These are phyloP conservation scores for Drosophila navojoa DNA, from an alignment of 1,140 invertebrate species.

Conservation along the genomic window DNA sequence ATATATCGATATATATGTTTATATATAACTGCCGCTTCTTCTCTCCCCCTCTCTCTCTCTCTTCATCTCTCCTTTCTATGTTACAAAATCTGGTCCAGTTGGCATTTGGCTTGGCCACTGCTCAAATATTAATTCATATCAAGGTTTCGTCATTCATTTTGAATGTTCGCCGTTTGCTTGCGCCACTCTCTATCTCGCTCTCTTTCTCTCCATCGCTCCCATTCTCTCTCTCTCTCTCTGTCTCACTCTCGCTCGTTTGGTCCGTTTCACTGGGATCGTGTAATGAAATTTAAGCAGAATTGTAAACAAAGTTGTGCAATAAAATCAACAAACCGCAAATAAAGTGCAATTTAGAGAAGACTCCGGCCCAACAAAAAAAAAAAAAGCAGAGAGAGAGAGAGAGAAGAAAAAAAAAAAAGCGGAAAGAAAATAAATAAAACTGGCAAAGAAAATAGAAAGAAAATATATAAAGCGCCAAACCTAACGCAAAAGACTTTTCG, in stretches of 20 bases:
- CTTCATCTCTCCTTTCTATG: not conserved
- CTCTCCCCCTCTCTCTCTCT: not conserved
- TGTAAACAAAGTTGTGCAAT: slow-evolving; percentile 70
- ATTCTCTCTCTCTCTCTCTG: not conserved
- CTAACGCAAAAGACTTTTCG: slow-evolving; percentile 35
- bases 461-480: slow-evolving; percentile 1
- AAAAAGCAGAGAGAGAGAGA: too few species aligned
- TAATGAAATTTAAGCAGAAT: slow-evolving; percentile 80
- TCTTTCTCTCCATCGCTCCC: not conserved
- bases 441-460: not conserved
- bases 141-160: slow-evolving; percentile 77
- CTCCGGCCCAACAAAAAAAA: slow-evolving; percentile 8
- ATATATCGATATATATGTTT: not conserved
- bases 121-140: slow-evolving; percentile 82
- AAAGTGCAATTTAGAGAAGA: slow-evolving; percentile 61
- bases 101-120: slow-evolving; percentile 50
- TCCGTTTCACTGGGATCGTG: slow-evolving; percentile 57
- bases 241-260: slow-evolving; percentile 31
- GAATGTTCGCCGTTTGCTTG: slow-evolving; percentile 35
- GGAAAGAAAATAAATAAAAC: slow-evolving; percentile 1
- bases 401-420: slow-evolving; percentile 5
- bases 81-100: slow-evolving; percentile 45
- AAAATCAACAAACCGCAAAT: slow-evolving; percentile 74
- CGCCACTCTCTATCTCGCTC: not conserved
- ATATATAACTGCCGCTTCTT: not conserved